Evolutionary conservation across 1,140 invertebrate genomes (phyloP), one percentile per base, ranked within the genome.

Genomic region (Gryllus bimaculatus): DNA sequence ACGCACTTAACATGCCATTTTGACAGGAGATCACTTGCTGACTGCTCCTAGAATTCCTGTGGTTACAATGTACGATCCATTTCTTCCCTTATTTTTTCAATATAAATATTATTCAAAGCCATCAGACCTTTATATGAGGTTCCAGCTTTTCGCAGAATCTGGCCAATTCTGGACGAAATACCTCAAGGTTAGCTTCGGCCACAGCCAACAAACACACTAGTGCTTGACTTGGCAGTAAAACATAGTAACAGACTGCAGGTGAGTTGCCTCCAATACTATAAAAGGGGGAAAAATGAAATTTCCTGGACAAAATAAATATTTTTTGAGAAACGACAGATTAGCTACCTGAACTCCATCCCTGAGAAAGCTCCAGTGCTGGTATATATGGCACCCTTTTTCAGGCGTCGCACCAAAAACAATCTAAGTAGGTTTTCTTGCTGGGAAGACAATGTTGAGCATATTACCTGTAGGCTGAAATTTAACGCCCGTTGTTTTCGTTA

Each of bases 261-360:
- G 74, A 77, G 39, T 39, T 26, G 20, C 48, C 77, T 8, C 26
- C 74, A 39, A 20, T 10, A 13, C 74, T 75, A 20, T 79, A 78
- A 13, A 26, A 49, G 79, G 39, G 7, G 39, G 5, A 39, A 8
- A 76, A 75, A 75, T 75, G 5, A 20, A 75, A 26, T 13, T 10
- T 5, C 74, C 20, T 20, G 20, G 1, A 3, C 8, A 75, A 3
- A 39, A n/a, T 7, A 75, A 20, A n/a, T 20, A 47, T 74, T 47
- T 79, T 79, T 6, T 0, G 10, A 74, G 8, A 74, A 47, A n/a
- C 48, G 3, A 13, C 21, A 13, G n/a, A 13, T 2, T 73, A 15
- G 8, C 78, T 75, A 81, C 80, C 80, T 81, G 49, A 81, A 81
- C 39, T 81, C 80, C 76, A 81, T 78, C 48, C 80, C 78, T 6